Evolutionary conservation across 2,888 invertebrate species (phyloP).

Genomic region (Plagiodera versicolora): DNA sequence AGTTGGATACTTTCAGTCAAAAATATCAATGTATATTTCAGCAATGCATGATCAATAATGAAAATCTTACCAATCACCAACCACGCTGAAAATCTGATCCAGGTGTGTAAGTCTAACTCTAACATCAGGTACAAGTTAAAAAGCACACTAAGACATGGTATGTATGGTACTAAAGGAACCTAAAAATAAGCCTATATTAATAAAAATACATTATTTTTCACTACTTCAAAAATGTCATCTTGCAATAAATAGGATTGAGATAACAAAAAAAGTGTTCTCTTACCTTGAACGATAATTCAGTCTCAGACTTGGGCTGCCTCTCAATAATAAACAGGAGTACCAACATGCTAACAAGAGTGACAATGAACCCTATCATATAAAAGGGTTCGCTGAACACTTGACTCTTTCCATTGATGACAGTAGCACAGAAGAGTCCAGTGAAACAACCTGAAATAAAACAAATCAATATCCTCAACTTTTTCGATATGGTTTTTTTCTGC

Average conservation of each 20-base stretch:
- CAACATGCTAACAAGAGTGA: slow-evolving; percentile 55
- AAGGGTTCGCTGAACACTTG: slow-evolving; percentile 51
- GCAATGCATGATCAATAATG: too few species aligned
- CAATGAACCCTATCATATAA: slow-evolving; percentile 49
- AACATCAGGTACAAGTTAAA: slow-evolving; percentile 91
- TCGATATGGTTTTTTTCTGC: too few species aligned
- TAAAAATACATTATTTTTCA: not conserved
- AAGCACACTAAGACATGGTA: slow-evolving; percentile 82
- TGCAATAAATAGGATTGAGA: too few species aligned
- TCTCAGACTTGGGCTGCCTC: slow-evolving; percentile 68
- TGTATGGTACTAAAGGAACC: slow-evolving; percentile 84
- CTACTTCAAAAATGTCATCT: too few species aligned
- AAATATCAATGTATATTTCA: too few species aligned
- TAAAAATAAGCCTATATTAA: slow-evolving; percentile 46
- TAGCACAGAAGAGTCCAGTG: slow-evolving; percentile 58
- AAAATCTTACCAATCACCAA: slow-evolving; percentile 68
- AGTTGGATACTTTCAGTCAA: too few species aligned
- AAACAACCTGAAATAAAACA: slow-evolving; percentile 58
- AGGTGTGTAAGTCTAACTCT: slow-evolving; percentile 80
- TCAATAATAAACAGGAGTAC: slow-evolving; percentile 64
- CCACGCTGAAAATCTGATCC: slow-evolving; percentile 89
- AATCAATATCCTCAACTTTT: too few species aligned
- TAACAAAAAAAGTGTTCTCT: too few species aligned
- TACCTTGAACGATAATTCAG: slow-evolving; percentile 73
- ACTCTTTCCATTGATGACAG: slow-evolving; percentile 51